phyloP scores from a whole-genome alignment of 2,888 invertebrate species.

The Eugnorisma glareosa region DNA sequence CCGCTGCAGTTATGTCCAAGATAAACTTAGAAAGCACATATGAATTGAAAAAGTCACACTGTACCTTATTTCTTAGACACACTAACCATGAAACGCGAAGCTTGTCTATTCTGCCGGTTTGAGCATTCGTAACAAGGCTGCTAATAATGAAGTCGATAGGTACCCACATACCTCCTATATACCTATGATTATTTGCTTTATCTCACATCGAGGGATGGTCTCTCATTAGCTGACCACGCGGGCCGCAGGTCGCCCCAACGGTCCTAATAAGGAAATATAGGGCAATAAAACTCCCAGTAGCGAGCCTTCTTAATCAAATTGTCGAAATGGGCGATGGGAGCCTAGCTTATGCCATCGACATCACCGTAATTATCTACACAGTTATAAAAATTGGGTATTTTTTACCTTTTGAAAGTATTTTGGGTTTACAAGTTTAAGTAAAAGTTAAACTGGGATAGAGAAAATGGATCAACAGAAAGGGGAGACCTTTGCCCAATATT shows the following conservation, averaged over 20 bases:
- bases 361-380: slow-evolving; percentile 64
- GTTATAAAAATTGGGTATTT: background rate
- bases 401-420: background rate
- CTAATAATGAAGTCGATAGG: background rate
- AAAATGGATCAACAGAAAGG: background rate
- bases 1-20: background rate
- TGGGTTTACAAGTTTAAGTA: background rate
- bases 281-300: slow-evolving; percentile 85
- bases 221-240: slow-evolving; percentile 61
- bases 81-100: too few relatives aligned
- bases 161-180: background rate
- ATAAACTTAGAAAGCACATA: background rate
- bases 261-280: slow-evolving; percentile 89
- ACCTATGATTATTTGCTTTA: slow-evolving; percentile 18
- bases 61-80: background rate
- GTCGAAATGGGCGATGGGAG: slow-evolving; percentile 81
- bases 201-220: slow-evolving; percentile 47
- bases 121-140: background rate
- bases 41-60: background rate
- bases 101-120: too few relatives aligned
- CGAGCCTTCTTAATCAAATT: slow-evolving; percentile 86
- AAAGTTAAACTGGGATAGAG: background rate
- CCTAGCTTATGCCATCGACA: slow-evolving; percentile 60
- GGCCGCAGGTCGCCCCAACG: slow-evolving; percentile 69
- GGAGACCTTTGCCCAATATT: background rate